Evolutionary conservation across 1,140 invertebrate genomes (phyloP).

Genomic region (Sarcophaga bullata): DNA sequence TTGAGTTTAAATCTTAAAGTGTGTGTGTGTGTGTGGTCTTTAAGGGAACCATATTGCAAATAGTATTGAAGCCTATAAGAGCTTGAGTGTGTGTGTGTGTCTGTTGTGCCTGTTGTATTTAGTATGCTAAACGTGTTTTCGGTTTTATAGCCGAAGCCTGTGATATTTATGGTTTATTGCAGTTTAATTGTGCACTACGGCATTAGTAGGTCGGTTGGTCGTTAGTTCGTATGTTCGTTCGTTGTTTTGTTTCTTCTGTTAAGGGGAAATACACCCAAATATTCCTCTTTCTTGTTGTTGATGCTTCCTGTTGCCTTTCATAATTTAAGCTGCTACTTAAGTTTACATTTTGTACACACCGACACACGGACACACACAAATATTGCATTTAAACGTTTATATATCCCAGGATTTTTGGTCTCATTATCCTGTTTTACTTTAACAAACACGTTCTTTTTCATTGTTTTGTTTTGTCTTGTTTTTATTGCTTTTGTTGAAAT

Average conservation of each 20-base stretch:
- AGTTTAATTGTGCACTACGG: conserved; percentile 35
- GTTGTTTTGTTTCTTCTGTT: too few relatives aligned
- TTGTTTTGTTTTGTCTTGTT: neutral
- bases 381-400: neutral
- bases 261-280: too few relatives aligned
- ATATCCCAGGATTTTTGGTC: neutral
- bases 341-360: too few relatives aligned
- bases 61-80: neutral
- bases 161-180: conserved; percentile 38
- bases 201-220: neutral
- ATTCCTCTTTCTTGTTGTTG: too few relatives aligned
- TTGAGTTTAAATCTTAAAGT: too few relatives aligned
- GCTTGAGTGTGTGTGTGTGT: conserved; percentile 1
- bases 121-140: conserved; percentile 38
- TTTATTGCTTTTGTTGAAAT: neutral
- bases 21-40: too few relatives aligned
- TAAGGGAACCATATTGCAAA: too few relatives aligned
- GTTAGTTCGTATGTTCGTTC: too few relatives aligned
- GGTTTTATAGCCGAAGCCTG: conserved; percentile 32
- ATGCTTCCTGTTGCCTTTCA: too few relatives aligned
- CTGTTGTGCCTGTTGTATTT: neutral
- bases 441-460: neutral
- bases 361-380: too few relatives aligned
- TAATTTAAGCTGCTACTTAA: too few relatives aligned
- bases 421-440: neutral